Evolutionary conservation across 1,140 invertebrate species (phyloP).

Genomic region (Amyelois transitella): DNA sequence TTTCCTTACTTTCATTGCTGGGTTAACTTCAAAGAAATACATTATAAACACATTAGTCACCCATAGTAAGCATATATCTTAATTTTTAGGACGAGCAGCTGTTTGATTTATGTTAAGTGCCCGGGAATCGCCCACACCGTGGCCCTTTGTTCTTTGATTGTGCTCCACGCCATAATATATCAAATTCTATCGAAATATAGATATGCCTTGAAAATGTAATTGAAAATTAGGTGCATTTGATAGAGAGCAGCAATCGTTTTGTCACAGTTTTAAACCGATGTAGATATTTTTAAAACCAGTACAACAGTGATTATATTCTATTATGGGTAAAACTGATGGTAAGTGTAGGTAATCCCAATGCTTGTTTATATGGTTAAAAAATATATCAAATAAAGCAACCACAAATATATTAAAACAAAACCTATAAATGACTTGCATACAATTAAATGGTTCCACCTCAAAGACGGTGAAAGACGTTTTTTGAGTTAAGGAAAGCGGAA

Average conservation of each 20-base stretch:
- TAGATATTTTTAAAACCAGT: too few species aligned
- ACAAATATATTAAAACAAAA: too few species aligned
- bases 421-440: constrained; percentile 6
- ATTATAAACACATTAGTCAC: not conserved
- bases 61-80: constrained; percentile 20
- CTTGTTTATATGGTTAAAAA: too few species aligned
- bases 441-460: constrained; percentile 11
- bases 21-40: not conserved
- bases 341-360: too few species aligned
- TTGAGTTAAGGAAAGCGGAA: constrained; percentile 43
- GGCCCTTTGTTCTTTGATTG: constrained; percentile 19
- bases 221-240: not conserved
- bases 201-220: too few species aligned
- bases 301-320: too few species aligned
- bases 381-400: too few species aligned
- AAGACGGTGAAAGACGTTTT: constrained; percentile 4
- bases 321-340: too few species aligned
- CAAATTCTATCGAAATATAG: not conserved
- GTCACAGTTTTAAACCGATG: too few species aligned
- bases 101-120: constrained; percentile 35
- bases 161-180: constrained; percentile 1
- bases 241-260: not conserved
- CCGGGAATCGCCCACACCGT: constrained; percentile 12
- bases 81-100: constrained; percentile 15
- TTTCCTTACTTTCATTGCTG: not conserved